Percentiles rank a stretch among this genome's conserved stretches.
These are phyloP conservation scores for Brienomyrus longianalis DNA, from an alignment of 2,113 vertebrate genomes.

Conservation along the genomic window DNA sequence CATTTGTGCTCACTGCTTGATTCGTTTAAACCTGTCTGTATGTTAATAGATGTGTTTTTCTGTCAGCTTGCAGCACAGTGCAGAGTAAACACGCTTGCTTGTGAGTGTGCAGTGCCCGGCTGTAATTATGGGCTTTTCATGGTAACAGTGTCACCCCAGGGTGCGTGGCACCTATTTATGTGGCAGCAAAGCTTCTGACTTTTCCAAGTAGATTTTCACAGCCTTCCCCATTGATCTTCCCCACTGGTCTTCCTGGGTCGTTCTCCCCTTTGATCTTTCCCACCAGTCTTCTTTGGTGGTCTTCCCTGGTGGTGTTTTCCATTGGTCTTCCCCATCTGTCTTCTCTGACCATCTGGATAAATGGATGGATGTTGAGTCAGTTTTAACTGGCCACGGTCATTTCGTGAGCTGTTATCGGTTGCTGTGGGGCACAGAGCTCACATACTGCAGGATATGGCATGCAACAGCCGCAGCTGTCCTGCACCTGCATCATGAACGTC, in stretches of 20 bases:
- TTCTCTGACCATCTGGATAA: background rate
- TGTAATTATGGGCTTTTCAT: background rate
- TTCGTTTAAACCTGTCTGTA: conserved; percentile 82
- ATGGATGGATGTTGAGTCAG: no score
- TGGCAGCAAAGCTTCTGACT: background rate
- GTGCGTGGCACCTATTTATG: background rate
- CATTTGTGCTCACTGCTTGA: conserved; percentile 72
- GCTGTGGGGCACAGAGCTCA: no score
- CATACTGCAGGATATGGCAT: no score
- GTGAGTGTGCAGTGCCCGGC: background rate
- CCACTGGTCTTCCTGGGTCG: background rate
- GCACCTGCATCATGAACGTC: background rate
- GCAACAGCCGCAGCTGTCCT: no score
- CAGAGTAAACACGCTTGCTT: conserved; percentile 33
- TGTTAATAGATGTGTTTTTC: conserved; percentile 81
- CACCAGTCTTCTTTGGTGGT: background rate
- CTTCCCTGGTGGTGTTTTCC: background rate
- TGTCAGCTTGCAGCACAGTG: conserved; percentile 50
- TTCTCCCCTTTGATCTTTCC: background rate
- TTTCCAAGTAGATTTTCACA: background rate
- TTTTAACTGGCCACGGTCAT: no score
- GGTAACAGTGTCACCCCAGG: background rate
- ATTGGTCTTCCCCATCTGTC: background rate
- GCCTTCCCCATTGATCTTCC: background rate
- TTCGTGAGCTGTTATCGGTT: no score